Percentiles rank a stretch among this genome's conserved stretches.
These are phyloP conservation scores for Apodemia duryi DNA, from an alignment of 2,888 invertebrate species.

Conservation along the genomic window DNA sequence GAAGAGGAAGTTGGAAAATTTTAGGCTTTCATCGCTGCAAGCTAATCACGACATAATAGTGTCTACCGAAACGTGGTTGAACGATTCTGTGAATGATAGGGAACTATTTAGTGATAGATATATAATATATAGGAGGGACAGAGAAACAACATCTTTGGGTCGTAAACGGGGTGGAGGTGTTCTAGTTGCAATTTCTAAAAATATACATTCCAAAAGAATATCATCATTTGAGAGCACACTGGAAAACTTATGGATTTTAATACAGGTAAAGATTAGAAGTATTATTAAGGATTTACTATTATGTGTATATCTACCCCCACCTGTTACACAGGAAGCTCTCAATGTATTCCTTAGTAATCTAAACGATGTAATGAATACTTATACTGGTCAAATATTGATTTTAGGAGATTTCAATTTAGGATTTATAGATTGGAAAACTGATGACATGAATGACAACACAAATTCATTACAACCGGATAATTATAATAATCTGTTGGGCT, in stretches of 20 bases:
- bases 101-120: constrained; percentile 20
- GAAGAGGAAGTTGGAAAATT: constrained; percentile 22
- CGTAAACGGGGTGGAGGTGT: constrained; percentile 14
- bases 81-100: constrained; percentile 19
- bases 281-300: constrained; percentile 4
- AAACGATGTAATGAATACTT: constrained; percentile 13
- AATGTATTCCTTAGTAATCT: constrained; percentile 17
- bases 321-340: neutral
- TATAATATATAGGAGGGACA: constrained; percentile 15
- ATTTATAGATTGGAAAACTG: constrained; percentile 15
- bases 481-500: neutral
- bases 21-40: constrained; percentile 15
- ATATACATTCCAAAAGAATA: constrained; percentile 10
- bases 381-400: constrained; percentile 9
- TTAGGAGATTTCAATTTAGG: constrained; percentile 21
- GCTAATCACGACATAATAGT: constrained; percentile 22
- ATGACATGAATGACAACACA: neutral
- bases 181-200: constrained; percentile 11
- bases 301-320: constrained; percentile 19
- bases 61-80: constrained; percentile 24
- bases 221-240: constrained; percentile 15
- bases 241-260: constrained; percentile 17
- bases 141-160: neutral
- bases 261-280: constrained; percentile 3
- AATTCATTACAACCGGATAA: neutral